A percentile compares a stretch with the other conserved stretches of the same genome.
phyloP scores from a whole-genome alignment of 2,888 invertebrate genomes.

The Drosophila infuscata region DNA sequence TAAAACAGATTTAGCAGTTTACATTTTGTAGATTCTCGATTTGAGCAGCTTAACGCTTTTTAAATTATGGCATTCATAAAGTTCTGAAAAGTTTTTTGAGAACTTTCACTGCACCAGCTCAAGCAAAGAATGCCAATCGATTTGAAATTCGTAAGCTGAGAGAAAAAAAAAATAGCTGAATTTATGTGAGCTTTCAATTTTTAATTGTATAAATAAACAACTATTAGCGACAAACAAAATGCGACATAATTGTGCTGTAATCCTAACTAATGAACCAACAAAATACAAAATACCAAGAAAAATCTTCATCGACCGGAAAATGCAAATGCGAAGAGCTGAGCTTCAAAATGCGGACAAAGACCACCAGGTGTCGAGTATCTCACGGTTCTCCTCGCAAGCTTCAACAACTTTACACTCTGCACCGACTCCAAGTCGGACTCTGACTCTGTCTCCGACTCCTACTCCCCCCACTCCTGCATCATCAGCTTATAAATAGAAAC shows the following conservation, averaged over 20 bases:
- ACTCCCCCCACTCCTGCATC: constrained; percentile 25
- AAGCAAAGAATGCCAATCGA: neutral
- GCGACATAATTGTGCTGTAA: constrained; percentile 79
- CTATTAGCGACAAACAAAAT: constrained; percentile 71
- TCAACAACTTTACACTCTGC: constrained; percentile 5
- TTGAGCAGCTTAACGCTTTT: constrained; percentile 40
- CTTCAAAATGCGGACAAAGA: constrained; percentile 50
- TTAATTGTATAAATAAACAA: constrained; percentile 75
- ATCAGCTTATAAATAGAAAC: constrained; percentile 75
- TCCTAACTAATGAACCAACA: constrained; percentile 78
- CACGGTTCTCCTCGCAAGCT: constrained; percentile 49
- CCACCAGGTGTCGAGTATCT: constrained; percentile 74
- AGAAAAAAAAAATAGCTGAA: constrained; percentile 37
- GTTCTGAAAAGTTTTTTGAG: constrained; percentile 33
- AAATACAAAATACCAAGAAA: constrained; percentile 23
- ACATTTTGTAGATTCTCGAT: neutral
- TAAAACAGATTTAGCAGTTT: constrained; percentile 19
- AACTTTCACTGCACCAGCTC: constrained; percentile 51
- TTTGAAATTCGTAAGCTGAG: constrained; percentile 5
- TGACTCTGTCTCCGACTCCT: neutral
- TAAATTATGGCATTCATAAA: constrained; percentile 45
- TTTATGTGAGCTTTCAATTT: constrained; percentile 75
- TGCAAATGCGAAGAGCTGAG: constrained; percentile 35
- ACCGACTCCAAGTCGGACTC: neutral
- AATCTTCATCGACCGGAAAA: constrained; percentile 27